phyloP scores from a whole-genome alignment of 1,140 invertebrate genomes.

The Bacillus rossius region DNA sequence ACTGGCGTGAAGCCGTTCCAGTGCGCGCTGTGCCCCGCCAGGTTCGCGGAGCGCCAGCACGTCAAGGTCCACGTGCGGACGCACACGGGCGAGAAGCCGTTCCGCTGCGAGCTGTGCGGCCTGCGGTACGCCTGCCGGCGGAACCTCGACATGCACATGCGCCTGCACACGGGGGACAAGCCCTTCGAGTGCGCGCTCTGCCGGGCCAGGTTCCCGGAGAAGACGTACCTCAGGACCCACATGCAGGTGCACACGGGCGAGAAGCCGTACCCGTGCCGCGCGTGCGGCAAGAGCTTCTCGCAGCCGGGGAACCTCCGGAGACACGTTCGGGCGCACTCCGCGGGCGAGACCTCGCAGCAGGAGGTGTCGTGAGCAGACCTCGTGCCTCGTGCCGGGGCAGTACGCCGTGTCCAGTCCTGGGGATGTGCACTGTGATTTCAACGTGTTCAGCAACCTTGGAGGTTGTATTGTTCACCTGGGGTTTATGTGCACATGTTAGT shows the following conservation, averaged over 20 bases:
- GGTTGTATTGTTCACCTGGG: too few relatives aligned
- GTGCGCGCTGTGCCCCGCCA: background rate
- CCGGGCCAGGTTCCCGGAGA: constrained; percentile 46
- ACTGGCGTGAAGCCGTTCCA: background rate
- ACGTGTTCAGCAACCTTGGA: too few relatives aligned
- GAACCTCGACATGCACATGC: constrained; percentile 54
- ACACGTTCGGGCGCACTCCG: constrained; percentile 57
- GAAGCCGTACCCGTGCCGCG: constrained; percentile 39
- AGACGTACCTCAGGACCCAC: constrained; percentile 43
- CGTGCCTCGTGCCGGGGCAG: too few relatives aligned
- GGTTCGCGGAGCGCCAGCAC: constrained; percentile 29
- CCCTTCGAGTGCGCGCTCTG: constrained; percentile 55
- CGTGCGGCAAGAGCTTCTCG: constrained; percentile 51
- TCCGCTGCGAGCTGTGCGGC: constrained; percentile 46
- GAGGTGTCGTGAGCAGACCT: constrained; percentile 54
- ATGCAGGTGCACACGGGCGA: constrained; percentile 31
- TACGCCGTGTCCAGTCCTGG: too few relatives aligned
- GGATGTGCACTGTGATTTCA: too few relatives aligned
- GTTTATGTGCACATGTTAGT: too few relatives aligned
- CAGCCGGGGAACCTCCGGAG: constrained; percentile 53
- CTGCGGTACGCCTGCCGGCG: constrained; percentile 47
- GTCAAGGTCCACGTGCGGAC: constrained; percentile 39
- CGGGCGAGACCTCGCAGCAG: constrained; percentile 52
- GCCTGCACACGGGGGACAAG: constrained; percentile 55
- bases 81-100: constrained; percentile 43